Base-by-base conservation (phyloP, 2,797 vertebrate species). In the Bovichtus diacanthus region DNA sequence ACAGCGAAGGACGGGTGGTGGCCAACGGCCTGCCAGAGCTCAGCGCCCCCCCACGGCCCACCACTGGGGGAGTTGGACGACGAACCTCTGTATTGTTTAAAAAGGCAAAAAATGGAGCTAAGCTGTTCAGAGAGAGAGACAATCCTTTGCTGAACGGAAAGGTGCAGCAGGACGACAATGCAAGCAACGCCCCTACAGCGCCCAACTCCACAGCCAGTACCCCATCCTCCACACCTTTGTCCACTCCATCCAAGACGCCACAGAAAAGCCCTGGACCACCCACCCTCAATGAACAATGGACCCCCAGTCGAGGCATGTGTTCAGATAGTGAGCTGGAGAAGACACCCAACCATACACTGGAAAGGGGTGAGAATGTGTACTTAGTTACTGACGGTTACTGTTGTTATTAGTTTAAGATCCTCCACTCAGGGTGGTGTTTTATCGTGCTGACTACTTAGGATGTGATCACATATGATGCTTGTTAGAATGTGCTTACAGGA, bases 101-200 rank as follows among this genome's bases (percentile, higher is more conserved):
- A 89, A 99, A 99, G 89, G 97, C 97, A 43, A 98, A 97, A 93
- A 99, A 98, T 0, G 97, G 97, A 43, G 93, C 94, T 19, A 96
- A 98, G 90, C 90, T 97, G 46, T 96, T 95, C 78, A 95, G 94
- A 74, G 95, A 95, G 70, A 92, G 94, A 82, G 97, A 98, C 60
- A 90, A 90, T 81, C 77, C 92, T n/a, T 55, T 96, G 87, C 94
- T 95, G 95, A 93, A 92, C 85, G 81, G 96, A 87, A 80, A 95
- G 91, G 87, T 81, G 44, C 67, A 69, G 1, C 95, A 95, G 78
- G 95, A 87, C 0, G 56, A 87, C n/a, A 76, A 34, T 4, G 9
- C 44, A 7, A 72, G 44, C 69, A 72, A 41, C 23, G 51, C 65
- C 27, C 75, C 66, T 2, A 81, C 75, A 18, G 64, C 71, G 25